A percentile compares a stretch with the other conserved stretches of the same genome.
These are phyloP conservation scores for Psephotus haematonotus DNA, from an alignment of 2,113 vertebrate species.

Conservation along the genomic window DNA sequence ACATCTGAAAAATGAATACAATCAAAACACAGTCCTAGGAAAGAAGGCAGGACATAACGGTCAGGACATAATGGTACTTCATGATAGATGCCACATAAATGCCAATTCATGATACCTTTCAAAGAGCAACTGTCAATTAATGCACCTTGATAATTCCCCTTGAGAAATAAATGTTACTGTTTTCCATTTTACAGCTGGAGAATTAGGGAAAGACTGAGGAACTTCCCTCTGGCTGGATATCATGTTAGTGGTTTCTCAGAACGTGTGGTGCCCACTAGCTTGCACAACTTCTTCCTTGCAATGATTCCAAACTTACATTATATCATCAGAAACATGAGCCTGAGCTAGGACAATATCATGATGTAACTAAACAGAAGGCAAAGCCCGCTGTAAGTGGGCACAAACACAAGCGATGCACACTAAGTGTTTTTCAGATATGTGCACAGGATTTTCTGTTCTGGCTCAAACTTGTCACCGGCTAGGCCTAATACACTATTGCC, in stretches of 20 bases:
- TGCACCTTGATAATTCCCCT: not conserved
- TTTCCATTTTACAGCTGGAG: not conserved
- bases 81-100: not conserved
- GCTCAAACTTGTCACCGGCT: not conserved
- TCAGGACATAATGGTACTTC: not conserved
- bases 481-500: not conserved
- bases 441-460: not conserved
- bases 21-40: not conserved
- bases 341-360: not conserved
- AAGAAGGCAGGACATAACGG: not conserved
- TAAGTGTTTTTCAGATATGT: not conserved
- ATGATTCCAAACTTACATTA: not conserved
- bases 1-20: not conserved
- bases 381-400: not conserved
- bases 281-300: not conserved
- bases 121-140: not conserved
- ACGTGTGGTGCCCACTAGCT: not conserved
- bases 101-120: not conserved
- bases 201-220: not conserved
- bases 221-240: not conserved
- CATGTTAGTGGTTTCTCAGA: not conserved
- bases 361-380: not conserved
- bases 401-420: accelerated
- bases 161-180: not conserved
- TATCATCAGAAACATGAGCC: not conserved